Evolutionary conservation across 1,140 invertebrate genomes (phyloP), one percentile per base, ranked within the genome.

Genomic region (Calephelis nemesis): DNA sequence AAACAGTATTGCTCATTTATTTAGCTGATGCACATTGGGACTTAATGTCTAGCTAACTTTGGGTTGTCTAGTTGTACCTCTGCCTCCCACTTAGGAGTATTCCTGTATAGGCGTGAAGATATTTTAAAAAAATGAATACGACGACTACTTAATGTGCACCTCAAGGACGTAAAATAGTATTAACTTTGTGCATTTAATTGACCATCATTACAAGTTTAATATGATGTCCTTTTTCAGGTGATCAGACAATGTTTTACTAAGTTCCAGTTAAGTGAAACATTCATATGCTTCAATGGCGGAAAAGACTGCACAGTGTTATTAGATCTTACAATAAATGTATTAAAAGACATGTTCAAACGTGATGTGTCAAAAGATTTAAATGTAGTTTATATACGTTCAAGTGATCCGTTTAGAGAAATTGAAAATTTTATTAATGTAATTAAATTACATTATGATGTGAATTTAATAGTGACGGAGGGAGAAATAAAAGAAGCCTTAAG

Each of bases 221-320:
- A 30, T 1, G 19, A 42, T 45, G 8, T 45, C 6, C 42, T 4
- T 73, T 82, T 83, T 4, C 82, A 93, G 92, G 72, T 93, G 64
- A 69, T 93, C 65, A 73, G 83, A 83, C 69, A 93, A 82, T 91
- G 93, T 69, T 93, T 95, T 65, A 81, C 90, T 65, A 74, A 85
- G 60, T 97, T 95, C 78, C 88, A 93, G 48, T 71, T 94, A 19
- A 93, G 96, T 72, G 95, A 97, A 87, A 85, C 98, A 58, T 97
- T 97, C 81, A 81, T 99, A 47, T 96, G 97, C 67, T 99, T 99
- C 81, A 99, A 99, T 90, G 98, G 98, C 40, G 98, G 98, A 7
- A 99, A 99, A 92, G 98, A 99, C 92, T 99, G 98, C 84, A 98
- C 97, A 3, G 97, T 96, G 1, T 92, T 99, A 13, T 91, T 99